Conservation (phyloP, 1,140 invertebrate species). For the Mamestra configurata region DNA sequence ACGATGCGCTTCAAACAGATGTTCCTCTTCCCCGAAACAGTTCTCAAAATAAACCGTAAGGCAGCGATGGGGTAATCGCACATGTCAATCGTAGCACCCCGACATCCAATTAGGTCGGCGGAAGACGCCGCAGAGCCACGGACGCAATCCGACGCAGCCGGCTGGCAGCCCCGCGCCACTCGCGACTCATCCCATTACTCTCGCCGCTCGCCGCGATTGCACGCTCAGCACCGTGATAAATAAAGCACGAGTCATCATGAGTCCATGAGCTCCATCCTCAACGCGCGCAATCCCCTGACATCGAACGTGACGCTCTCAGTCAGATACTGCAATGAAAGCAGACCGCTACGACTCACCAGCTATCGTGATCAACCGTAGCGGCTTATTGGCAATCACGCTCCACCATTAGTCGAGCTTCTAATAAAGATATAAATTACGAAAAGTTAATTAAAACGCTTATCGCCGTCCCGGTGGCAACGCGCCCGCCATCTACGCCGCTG, state of each 20-base stretch:
- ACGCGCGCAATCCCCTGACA: constrained; percentile 53
- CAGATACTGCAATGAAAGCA: constrained; percentile 61
- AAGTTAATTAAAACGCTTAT: constrained; percentile 85
- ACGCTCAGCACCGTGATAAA: constrained; percentile 55
- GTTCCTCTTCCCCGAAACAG: constrained; percentile 9
- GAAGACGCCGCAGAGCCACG: constrained; percentile 30
- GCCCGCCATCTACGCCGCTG: constrained; percentile 56
- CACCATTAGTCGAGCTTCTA: constrained; percentile 74
- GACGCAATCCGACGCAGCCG: constrained; percentile 46
- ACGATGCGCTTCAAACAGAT: constrained; percentile 8
- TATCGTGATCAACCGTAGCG: constrained; percentile 68
- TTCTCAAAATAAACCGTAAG: constrained; percentile 35
- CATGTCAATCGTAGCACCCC: constrained; percentile 56
- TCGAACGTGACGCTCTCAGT: constrained; percentile 57
- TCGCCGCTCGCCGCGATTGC: constrained; percentile 44
- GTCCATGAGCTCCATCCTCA: constrained; percentile 49
- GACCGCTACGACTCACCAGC: constrained; percentile 50
- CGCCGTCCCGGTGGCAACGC: constrained; percentile 57
- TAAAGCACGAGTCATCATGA: constrained; percentile 57
- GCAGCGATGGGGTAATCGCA: constrained; percentile 29
- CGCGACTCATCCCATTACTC: constrained; percentile 51
- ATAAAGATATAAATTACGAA: constrained; percentile 86
- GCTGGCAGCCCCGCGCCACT: constrained; percentile 34
- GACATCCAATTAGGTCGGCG: constrained; percentile 61
- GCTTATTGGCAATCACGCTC: constrained; percentile 75